Base-by-base conservation (phyloP, 1,140 invertebrate species). In the Cyphomyrmex costatus region DNA sequence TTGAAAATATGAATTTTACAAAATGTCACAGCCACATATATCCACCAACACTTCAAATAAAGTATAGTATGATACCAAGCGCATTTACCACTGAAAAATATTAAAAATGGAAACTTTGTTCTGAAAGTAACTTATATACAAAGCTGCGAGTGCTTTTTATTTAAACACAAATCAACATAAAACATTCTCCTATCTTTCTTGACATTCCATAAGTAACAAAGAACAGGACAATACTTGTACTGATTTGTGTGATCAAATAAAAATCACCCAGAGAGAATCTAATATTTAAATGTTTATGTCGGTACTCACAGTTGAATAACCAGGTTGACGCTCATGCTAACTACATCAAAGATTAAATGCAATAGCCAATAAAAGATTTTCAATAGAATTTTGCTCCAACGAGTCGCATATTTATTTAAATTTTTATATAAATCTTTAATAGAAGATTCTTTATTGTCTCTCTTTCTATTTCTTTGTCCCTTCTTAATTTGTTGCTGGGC, bases 271-370 rank as follows among this genome's bases (percentile, higher is more conserved):
- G 36, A 42, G 1, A 42, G 10, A 42, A 42, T 12, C 10, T 10
- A 42, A 42, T 42, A 42, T 42, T 42, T 56, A n/a, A 7, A 53
- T 7, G 0, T 53, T 14, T 16, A n/a, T 90, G 16, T 85, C 61
- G 71, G 90, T 92, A 97, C 97, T 97, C 95, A 97, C 97, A 97
- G 95, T 91, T 98, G 97, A 93, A 97, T 96, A 33, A 97, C 96
- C 83, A 98, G 95, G 94, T 97, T 97, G 58, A 96, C 95, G 91
- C 97, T 98, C 95, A 98, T 96, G 66, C 96, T 96, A 74, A 97
- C 96, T 85, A 98, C 97, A 93, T 98, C 97, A 79, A 96, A 97
- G 8, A 98, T 96, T 73, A 98, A 94, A 95, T 97, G 96, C 63
- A 97, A 94, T 61, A 98, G 96, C 98, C 98, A 98, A 71, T 96